These are phyloP conservation scores for Caenorhabditis auriculariae DNA, from an alignment of 2,888 invertebrate species.

Conservation along the genomic window DNA sequence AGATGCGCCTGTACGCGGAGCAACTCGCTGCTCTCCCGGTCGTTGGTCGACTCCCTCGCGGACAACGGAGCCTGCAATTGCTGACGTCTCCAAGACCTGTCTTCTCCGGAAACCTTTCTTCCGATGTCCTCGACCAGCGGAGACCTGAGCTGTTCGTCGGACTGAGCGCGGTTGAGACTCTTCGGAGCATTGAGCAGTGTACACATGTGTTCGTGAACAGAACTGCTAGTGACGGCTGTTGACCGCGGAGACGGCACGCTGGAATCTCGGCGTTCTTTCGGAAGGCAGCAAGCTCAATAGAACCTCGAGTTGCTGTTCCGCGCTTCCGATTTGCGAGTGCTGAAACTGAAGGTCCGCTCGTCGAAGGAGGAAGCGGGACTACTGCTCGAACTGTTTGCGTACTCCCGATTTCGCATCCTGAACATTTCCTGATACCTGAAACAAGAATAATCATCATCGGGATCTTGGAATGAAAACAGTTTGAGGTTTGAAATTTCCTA, in stretches of 20 bases:
- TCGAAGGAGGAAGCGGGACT: constrained; percentile 47
- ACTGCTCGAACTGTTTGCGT: constrained; percentile 50
- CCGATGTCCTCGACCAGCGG: constrained; percentile 29
- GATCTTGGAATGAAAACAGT: too few relatives aligned
- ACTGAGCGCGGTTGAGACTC: constrained; percentile 39
- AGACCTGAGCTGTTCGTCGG: constrained; percentile 35
- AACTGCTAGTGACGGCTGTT: constrained; percentile 21
- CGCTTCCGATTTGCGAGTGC: too few relatives aligned
- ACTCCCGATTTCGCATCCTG: constrained; percentile 54
- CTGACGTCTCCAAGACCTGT: neutral
- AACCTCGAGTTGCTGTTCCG: constrained; percentile 2
- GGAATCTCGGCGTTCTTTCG: neutral
- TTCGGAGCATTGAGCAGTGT: constrained; percentile 44
- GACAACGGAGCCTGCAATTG: constrained; percentile 34
- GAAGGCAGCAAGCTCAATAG: neutral
- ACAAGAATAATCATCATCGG: neutral
- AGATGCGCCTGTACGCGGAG: constrained; percentile 24
- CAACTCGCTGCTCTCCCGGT: constrained; percentile 30
- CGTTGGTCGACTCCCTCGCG: constrained; percentile 39
- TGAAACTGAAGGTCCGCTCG: constrained; percentile 38
- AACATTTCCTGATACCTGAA: constrained; percentile 59
- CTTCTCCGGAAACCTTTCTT: constrained; percentile 13
- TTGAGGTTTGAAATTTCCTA: too few relatives aligned
- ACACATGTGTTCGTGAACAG: constrained; percentile 47
- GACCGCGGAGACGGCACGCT: constrained; percentile 8